Percentiles rank a stretch among this genome's conserved stretches.
Conservation (phyloP, 2,113 vertebrate genomes). For the Pungitius pungitius region DNA sequence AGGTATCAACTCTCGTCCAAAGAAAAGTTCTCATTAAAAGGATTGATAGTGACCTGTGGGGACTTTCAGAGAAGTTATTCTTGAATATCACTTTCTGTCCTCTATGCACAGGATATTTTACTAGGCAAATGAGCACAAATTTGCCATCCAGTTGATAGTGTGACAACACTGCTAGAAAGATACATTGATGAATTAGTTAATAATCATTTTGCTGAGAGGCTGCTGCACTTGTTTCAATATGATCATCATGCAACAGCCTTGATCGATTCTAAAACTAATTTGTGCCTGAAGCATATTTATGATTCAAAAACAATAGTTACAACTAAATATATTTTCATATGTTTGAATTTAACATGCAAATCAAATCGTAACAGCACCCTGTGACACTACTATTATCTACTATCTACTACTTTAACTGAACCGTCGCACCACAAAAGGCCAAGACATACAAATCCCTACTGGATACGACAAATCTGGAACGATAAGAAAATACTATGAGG, state of each 20-base stretch:
- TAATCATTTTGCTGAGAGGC: background rate
- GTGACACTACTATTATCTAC: too few species aligned
- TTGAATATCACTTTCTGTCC: background rate
- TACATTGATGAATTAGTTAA: background rate
- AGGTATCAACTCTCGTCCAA: background rate
- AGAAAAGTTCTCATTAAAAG: background rate
- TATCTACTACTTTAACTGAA: too few species aligned
- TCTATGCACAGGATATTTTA: background rate
- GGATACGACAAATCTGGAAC: background rate
- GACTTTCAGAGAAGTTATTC: background rate
- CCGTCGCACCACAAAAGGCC: background rate
- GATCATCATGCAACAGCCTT: background rate
- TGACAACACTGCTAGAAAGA: background rate
- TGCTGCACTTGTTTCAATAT: background rate
- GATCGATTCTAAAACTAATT: background rate
- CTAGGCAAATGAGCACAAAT: background rate
- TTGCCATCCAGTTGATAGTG: background rate
- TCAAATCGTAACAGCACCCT: background rate
- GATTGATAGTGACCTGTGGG: background rate
- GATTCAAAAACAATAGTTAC: background rate
- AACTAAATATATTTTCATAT: background rate
- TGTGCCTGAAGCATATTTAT: background rate
- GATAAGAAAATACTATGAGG: background rate
- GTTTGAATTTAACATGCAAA: background rate
- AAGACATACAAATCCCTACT: background rate